Evolutionary conservation across 2,888 invertebrate species (phyloP).

Genomic region (Lampropteryx suffumata): DNA sequence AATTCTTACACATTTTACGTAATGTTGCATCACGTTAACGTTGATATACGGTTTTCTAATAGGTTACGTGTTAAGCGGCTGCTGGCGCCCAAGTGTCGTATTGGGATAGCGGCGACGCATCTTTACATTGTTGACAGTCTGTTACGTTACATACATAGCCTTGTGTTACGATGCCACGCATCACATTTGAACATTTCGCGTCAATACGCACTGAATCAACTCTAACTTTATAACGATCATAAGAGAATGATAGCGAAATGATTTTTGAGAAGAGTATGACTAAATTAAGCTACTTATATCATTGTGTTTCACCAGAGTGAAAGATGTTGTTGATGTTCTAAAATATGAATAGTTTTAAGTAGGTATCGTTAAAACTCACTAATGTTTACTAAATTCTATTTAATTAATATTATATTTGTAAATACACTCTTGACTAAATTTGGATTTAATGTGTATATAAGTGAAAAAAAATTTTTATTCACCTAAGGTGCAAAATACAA

Average conservation of each 20-base stretch:
- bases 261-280: constrained; percentile 62
- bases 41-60: constrained; percentile 71
- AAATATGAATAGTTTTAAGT: constrained; percentile 72
- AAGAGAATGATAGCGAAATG: constrained; percentile 62
- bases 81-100: constrained; percentile 31
- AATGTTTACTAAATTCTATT: constrained; percentile 83
- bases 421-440: constrained; percentile 82
- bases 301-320: constrained; percentile 70
- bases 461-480: constrained; percentile 78
- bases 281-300: constrained; percentile 52
- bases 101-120: constrained; percentile 31
- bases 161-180: constrained; percentile 43
- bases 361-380: constrained; percentile 82
- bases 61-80: constrained; percentile 56
- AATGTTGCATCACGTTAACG: constrained; percentile 77
- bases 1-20: constrained; percentile 77
- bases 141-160: constrained; percentile 43
- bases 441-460: constrained; percentile 83
- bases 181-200: constrained; percentile 46
- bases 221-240: constrained; percentile 59
- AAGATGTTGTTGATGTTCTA: constrained; percentile 82
- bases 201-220: constrained; percentile 46
- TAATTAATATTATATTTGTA: constrained; percentile 84
- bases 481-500: constrained; percentile 82
- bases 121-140: constrained; percentile 50